Base-by-base conservation (phyloP, 2,888 invertebrate species). In the Drosophila hamatofila region DNA sequence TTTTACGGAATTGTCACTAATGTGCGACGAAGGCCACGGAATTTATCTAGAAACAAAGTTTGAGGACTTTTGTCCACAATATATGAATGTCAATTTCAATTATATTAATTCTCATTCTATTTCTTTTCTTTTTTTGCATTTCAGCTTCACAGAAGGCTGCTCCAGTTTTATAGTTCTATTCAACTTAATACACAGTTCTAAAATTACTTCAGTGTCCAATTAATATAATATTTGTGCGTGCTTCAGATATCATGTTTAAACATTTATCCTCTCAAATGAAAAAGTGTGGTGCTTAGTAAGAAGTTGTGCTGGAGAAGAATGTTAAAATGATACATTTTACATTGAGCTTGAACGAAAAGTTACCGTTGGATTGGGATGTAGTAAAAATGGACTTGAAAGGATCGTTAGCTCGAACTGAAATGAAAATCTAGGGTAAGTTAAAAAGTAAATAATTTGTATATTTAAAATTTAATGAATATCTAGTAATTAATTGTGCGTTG, bases 381-480 rank as follows among this genome's bases (percentile, higher is more conserved):
- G 11, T n/a, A 9, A 41, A 23, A 33, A 25, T 21, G 33, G 35
- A 18, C 44, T 48, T 41, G 18, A 56, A 59, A 27, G 44, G 52
- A 39, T 46, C 39, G 33, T 21, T 44, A 55, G 55, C 46, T 57
- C 63, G 39, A 55, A 72, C 56, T 49, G 46, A 72, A 72, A 72
- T 72, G 54, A 54, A 30, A 18, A 71, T 51, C 21, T 68, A 72
- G 78, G 64, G 88, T 87, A 54, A 89, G 86, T 87, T 71, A 2
- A 51, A 72, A 74, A 59, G 79, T 78, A 51, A 88, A 85, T 84
- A 30, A 46, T 46, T 25, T 25, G 1, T 35, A 5, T 35, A 16
- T 14, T 6, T 7, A 16, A 37, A 2, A 16, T 37, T 16, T 1
- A 6, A 23, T 8, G 8, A 44, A 44, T 8, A 25, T 8, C 8